Percentiles rank a stretch among this genome's conserved stretches.
Conservation (phyloP, 2,113 vertebrate species). For the Hylia prasina region DNA sequence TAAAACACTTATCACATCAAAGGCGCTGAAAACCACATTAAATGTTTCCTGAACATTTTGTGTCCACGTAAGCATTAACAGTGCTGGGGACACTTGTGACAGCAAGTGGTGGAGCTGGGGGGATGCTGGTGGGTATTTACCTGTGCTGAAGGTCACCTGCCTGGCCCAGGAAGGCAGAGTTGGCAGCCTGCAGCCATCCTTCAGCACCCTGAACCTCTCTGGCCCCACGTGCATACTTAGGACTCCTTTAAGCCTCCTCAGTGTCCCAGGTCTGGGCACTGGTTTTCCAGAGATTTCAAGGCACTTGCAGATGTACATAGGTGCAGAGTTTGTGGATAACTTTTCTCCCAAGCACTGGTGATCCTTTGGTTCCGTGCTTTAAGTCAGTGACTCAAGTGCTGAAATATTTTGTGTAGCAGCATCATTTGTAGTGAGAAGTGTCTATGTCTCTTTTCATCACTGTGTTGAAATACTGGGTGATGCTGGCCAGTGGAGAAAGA, state of each 20-base stretch:
- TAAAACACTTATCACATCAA: constrained; percentile 60
- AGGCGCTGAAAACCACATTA: not conserved
- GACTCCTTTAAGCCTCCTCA: not conserved
- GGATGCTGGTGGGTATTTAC: not conserved
- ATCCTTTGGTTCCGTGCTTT: not conserved
- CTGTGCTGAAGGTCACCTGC: not conserved
- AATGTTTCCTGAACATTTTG: not conserved
- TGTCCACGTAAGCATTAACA: not conserved
- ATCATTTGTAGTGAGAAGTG: not conserved
- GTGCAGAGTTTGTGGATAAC: not conserved
- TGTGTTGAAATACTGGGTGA: not conserved
- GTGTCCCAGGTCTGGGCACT: not conserved
- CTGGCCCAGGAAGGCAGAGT: not conserved
- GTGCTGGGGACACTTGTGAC: not conserved
- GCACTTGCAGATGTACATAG: not conserved
- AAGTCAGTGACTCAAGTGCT: not conserved
- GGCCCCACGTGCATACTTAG: rapidly evolving
- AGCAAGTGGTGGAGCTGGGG: not conserved
- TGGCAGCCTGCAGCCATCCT: not conserved
- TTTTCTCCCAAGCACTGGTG: not conserved
- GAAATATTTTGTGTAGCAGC: not conserved
- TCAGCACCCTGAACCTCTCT: not conserved
- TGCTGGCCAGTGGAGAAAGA: not conserved
- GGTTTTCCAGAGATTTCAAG: not conserved
- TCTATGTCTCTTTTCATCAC: not conserved